Conservation (phyloP, 2,888 invertebrate species). For the Acrobasis suavella region DNA sequence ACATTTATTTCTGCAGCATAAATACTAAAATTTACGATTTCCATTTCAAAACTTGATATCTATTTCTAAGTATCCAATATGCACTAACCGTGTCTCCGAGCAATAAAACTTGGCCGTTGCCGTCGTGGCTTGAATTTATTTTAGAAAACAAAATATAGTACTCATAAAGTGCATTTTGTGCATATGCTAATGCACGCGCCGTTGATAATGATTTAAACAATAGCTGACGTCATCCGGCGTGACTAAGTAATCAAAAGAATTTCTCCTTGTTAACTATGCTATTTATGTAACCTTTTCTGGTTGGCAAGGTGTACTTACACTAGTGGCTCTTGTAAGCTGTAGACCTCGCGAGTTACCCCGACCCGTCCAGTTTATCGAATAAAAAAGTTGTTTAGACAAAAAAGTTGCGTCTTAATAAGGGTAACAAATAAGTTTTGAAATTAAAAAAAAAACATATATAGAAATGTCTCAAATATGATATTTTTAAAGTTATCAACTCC, state of each 20-base stretch:
- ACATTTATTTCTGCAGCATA: neutral
- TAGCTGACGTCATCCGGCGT: conserved; percentile 5
- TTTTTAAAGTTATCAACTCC: too few relatives aligned
- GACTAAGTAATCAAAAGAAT: conserved; percentile 16
- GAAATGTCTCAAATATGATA: too few relatives aligned
- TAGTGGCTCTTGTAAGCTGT: too few relatives aligned
- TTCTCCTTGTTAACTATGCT: conserved; percentile 1
- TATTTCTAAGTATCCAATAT: neutral
- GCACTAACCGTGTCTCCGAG: neutral
- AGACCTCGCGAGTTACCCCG: too few relatives aligned
- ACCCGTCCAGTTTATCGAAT: too few relatives aligned
- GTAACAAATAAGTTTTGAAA: too few relatives aligned
- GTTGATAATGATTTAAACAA: conserved; percentile 10
- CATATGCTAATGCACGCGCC: conserved; percentile 7
- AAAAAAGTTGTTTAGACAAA: too few relatives aligned
- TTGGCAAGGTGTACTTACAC: too few relatives aligned
- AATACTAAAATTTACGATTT: neutral
- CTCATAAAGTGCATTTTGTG: neutral
- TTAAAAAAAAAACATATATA: too few relatives aligned
- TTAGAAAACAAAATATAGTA: neutral
- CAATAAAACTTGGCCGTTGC: neutral
- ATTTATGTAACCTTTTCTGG: neutral
- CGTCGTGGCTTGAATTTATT: neutral
- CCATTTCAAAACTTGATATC: neutral
- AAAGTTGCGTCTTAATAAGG: too few relatives aligned